A percentile compares a stretch with the other conserved stretches of the same genome.
Evolutionary conservation across 2,888 invertebrate species (phyloP).

Genomic region (Clivina fossor): DNA sequence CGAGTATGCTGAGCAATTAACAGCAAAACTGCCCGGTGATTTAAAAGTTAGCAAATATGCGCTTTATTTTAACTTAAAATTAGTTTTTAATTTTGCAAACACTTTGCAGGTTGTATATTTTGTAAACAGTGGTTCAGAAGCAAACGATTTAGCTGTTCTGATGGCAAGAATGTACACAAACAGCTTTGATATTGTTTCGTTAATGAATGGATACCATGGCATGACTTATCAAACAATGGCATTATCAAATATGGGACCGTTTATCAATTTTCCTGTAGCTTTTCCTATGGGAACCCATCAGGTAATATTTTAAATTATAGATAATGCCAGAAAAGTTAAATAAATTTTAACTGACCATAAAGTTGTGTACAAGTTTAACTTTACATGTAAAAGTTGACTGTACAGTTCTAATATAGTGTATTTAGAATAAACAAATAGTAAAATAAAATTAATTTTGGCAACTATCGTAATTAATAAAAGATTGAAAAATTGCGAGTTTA

Average conservation of each 20-base stretch:
- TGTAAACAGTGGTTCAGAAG: slow-evolving; percentile 96
- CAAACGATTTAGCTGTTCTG: slow-evolving; percentile 90
- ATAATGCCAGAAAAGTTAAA: too few species aligned
- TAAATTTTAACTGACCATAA: too few species aligned
- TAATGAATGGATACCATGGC: slow-evolving; percentile 92
- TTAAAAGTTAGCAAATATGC: slow-evolving; percentile 83
- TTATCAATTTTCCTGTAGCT: slow-evolving; percentile 71
- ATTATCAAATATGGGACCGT: slow-evolving; percentile 72
- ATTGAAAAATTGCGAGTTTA: too few species aligned
- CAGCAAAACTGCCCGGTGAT: slow-evolving; percentile 78
- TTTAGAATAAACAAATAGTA: too few species aligned
- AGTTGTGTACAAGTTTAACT: too few species aligned
- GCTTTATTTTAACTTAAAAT: too few species aligned
- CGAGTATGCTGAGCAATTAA: slow-evolving; percentile 84
- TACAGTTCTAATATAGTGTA: too few species aligned
- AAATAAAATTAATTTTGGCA: too few species aligned
- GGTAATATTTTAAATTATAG: too few species aligned
- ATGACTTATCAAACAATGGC: slow-evolving; percentile 84
- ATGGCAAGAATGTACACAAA: slow-evolving; percentile 86
- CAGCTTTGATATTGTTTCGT: slow-evolving; percentile 79
- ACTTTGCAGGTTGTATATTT: slow-evolving; percentile 78
- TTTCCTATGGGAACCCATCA: slow-evolving; percentile 73
- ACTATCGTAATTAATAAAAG: too few species aligned
- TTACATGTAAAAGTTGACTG: too few species aligned
- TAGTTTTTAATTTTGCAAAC: background rate